Evolutionary conservation across 2,113 vertebrate species (phyloP).

Genomic region (Triplophysa rosa): DNA sequence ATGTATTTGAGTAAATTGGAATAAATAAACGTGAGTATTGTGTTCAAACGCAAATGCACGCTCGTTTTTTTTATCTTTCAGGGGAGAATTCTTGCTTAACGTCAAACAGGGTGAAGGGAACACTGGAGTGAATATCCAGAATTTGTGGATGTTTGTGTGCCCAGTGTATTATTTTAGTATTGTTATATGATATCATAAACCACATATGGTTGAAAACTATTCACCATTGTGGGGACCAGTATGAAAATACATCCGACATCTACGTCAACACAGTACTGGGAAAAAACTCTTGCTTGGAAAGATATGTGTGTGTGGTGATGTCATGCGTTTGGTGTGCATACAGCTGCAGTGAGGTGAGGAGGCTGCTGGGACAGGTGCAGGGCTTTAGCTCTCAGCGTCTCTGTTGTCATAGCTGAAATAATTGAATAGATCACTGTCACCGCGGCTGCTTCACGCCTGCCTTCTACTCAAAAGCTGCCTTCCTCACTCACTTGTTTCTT

Average conservation of each 20-base stretch:
- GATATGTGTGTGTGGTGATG: conserved; percentile 33
- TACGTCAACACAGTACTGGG: not conserved
- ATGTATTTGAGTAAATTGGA: not conserved
- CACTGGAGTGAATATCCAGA: not conserved
- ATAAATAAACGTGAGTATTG: not conserved
- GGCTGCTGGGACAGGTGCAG: conserved; percentile 44
- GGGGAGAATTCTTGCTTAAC: not conserved
- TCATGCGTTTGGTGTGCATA: conserved; percentile 42
- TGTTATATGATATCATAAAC: conserved; percentile 23
- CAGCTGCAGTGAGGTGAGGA: conserved; percentile 53
- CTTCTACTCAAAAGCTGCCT: conserved; percentile 55
- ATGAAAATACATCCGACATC: conserved; percentile 15
- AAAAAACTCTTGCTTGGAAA: not conserved
- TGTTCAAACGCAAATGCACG: not conserved
- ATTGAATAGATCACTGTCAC: conserved; percentile 51
- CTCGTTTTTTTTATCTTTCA: not conserved
- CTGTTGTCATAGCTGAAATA: conserved; percentile 35
- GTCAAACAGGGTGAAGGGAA: conserved; percentile 3
- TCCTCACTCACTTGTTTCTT: conserved; percentile 51
- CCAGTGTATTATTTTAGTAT: not conserved
- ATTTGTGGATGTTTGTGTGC: not conserved
- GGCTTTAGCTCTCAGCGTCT: conserved; percentile 30
- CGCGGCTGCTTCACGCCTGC: conserved; percentile 48
- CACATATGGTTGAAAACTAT: conserved; percentile 1
- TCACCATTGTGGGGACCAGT: not conserved